phyloP scores from a whole-genome alignment of 2,888 invertebrate species.

The Rhingia campestris region DNA sequence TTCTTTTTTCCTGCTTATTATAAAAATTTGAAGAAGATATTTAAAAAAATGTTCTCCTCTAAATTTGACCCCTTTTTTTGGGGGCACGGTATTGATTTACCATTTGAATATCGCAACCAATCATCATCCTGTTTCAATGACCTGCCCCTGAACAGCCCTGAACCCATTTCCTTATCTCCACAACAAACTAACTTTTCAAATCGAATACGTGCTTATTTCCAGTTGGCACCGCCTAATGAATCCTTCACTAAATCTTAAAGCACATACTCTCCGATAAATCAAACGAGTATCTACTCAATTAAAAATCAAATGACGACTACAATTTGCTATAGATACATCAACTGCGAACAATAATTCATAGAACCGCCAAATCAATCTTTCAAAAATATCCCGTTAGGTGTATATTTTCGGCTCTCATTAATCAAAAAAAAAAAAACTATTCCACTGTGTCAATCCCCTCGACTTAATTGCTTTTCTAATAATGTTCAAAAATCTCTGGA shows the following conservation, averaged over 20 bases:
- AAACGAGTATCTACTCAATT: background rate
- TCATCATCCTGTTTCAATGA: too few species aligned
- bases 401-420: background rate
- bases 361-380: background rate
- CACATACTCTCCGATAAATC: background rate
- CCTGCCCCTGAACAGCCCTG: too few species aligned
- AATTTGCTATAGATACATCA: background rate
- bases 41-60: too few species aligned
- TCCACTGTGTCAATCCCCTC: background rate
- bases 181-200: too few species aligned
- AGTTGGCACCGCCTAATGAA: background rate
- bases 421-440: background rate
- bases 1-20: too few species aligned
- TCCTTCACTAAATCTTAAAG: slow-evolving; percentile 2
- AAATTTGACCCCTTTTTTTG: too few species aligned
- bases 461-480: background rate
- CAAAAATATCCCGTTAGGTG: background rate
- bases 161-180: too few species aligned
- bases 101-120: too few species aligned
- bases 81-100: too few species aligned
- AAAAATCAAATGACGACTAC: background rate
- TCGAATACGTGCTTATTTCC: too few species aligned
- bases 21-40: too few species aligned
- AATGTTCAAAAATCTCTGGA: background rate
- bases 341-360: too few species aligned